Base-by-base conservation (phyloP, 2,888 invertebrate genomes). In the Temnothorax rugatulus region DNA sequence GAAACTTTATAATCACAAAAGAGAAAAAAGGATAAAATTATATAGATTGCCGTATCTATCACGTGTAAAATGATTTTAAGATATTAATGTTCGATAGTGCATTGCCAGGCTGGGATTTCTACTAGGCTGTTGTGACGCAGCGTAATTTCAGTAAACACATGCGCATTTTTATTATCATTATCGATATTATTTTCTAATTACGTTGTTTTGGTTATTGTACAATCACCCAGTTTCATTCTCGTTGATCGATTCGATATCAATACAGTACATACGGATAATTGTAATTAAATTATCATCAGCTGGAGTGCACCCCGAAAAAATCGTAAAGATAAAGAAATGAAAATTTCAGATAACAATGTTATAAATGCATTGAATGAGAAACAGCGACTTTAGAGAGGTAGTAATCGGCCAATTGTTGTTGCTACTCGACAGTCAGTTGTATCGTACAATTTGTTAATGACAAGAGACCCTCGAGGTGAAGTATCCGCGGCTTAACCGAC, bases 381-480 rank as follows among this genome's bases (percentile, higher is more conserved):
- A 29, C 29, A n/a, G 11, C n/a, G 61, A 34, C 0, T 8, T 5
- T 41, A n/a, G 54, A 59, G 52, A 82, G 85, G 86, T 87, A 83
- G 84, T 90, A 84, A 88, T 73, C 84, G 59, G 59, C 44, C 83
- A 89, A 91, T 87, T 90, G 84, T 90, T 89, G 38, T 83, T 86
- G 69, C 84, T 88, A 89, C 91, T 90, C 71, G 87, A 88, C 68
- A 52, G 47, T 86, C 89, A 66, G 68, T 68, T 81, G 85, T 84
- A 84, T 88, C 85, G 79, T 84, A 88, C 86, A 90, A 90, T 91
- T 92, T 92, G 89, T 91, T 90, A 91, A 92, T 92, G 91, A 92
- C 90, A 88, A 91, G 90, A 91, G 92, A 91, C 92, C 90, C 92
- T 92, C 84, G 92, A 92, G 84, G 79, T 92, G 90, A 92, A 92